phyloP scores from a whole-genome alignment of 2,888 invertebrate species.

The Vannuccia rotundouncinata region DNA sequence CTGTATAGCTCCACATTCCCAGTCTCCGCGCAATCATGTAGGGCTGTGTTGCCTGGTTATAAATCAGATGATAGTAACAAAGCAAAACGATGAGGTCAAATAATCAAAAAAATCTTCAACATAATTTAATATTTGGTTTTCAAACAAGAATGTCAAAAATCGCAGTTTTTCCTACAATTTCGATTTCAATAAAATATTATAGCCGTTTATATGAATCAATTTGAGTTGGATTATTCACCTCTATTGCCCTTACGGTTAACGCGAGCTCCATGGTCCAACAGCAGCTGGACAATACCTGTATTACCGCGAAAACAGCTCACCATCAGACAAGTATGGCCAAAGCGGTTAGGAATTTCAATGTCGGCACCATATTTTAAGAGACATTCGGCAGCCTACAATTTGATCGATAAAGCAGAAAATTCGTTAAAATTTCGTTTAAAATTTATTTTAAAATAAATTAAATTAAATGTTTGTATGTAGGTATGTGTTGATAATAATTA shows the following conservation, averaged over 20 bases:
- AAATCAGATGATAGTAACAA: no score
- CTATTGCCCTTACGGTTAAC: conserved; percentile 72
- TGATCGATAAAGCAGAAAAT: neutral
- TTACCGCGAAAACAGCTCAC: conserved; percentile 94
- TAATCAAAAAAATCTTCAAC: no score
- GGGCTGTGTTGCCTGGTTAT: conserved; percentile 71
- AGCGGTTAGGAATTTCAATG: conserved; percentile 84
- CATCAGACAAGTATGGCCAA: conserved; percentile 85
- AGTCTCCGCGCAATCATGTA: conserved; percentile 93
- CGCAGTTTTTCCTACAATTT: no score
- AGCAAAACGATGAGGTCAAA: no score
- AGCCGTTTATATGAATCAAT: no score
- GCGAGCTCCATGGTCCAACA: conserved; percentile 77
- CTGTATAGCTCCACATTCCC: conserved; percentile 85
- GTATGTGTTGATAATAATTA: neutral
- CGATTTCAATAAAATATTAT: no score
- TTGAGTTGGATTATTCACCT: no score
- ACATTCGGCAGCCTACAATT: neutral
- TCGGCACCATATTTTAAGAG: conserved; percentile 76
- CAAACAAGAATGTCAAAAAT: no score
- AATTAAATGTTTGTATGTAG: neutral
- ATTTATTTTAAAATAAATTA: neutral
- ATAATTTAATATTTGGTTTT: no score
- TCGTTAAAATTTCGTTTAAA: neutral
- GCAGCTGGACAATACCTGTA: conserved; percentile 77